Percentiles rank a stretch among this genome's conserved stretches.
Conservation (phyloP, 2,888 invertebrate species). For the Diplolepis rosae region DNA sequence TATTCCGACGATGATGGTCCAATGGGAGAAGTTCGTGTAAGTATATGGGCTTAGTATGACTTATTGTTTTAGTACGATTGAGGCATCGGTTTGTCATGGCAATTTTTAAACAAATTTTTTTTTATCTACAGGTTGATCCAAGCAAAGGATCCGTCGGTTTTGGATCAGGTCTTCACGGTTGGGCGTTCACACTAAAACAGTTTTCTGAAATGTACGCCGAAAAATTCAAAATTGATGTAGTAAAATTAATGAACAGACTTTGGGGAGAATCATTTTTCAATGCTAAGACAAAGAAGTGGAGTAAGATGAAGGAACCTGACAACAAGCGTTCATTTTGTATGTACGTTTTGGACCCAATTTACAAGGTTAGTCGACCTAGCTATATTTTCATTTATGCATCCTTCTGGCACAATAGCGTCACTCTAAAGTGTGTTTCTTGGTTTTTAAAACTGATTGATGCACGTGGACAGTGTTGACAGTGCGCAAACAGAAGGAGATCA, state of each 20-base stretch:
- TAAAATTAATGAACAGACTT: constrained; percentile 96
- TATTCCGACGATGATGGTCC: constrained; percentile 98
- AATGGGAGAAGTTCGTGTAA: constrained; percentile 98
- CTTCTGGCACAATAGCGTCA: constrained; percentile 70
- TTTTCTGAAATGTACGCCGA: constrained; percentile 99
- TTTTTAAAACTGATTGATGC: constrained; percentile 53
- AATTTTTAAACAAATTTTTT: no score
- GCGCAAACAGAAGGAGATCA: constrained; percentile 81
- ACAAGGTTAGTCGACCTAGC: constrained; percentile 88
- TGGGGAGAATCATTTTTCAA: constrained; percentile 99
- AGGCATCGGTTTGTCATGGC: no score
- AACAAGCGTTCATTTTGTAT: constrained; percentile 99
- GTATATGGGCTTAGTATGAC: no score
- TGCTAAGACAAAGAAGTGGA: constrained; percentile 98
- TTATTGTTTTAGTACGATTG: no score
- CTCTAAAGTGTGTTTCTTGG: constrained; percentile 63
- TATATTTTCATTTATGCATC: not conserved
- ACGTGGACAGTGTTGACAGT: constrained; percentile 77
- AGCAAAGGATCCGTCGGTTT: constrained; percentile 99
- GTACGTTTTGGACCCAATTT: constrained; percentile 99
- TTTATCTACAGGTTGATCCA: constrained; percentile 84
- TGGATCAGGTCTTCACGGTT: constrained; percentile 99
- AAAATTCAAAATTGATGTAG: constrained; percentile 98
- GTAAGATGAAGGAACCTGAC: constrained; percentile 90
- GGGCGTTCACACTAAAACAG: constrained; percentile 99